Evolutionary conservation across 2,113 vertebrate genomes (phyloP).

Genomic region (Semicossyphus pulcher): DNA sequence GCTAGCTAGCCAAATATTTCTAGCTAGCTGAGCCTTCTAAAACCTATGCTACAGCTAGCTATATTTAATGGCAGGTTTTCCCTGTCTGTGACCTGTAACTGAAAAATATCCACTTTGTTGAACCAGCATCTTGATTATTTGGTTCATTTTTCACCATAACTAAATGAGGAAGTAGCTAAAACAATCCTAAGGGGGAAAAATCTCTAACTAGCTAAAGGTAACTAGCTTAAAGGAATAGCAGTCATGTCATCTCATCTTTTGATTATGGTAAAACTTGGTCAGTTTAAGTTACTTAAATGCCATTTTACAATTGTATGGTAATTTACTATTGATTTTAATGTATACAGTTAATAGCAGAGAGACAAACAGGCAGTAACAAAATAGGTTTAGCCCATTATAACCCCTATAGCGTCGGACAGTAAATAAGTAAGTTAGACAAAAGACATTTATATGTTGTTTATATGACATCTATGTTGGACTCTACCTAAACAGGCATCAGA

Average conservation of each 20-base stretch:
- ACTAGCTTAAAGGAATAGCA: background rate
- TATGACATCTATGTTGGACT: background rate
- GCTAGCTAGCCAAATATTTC: too few species aligned
- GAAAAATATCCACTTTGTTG: background rate
- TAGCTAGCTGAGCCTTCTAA: background rate
- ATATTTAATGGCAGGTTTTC: too few species aligned
- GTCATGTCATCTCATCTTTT: background rate
- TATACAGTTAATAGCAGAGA: background rate
- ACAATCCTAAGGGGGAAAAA: background rate
- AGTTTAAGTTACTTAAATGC: background rate
- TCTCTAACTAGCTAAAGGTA: background rate
- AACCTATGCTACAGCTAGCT: too few species aligned
- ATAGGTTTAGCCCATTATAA: too few species aligned
- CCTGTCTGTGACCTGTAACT: too few species aligned
- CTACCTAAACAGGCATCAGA: background rate
- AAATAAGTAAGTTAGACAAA: too few species aligned
- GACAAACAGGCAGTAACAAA: too few species aligned
- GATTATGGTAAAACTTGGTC: background rate
- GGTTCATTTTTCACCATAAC: background rate
- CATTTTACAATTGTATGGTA: background rate
- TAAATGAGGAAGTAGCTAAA: background rate
- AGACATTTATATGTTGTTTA: background rate
- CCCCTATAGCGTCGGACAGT: too few species aligned
- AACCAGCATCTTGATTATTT: background rate
- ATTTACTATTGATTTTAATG: background rate